These are phyloP conservation scores for Catharus fuscescens DNA, from an alignment of 2,113 vertebrate species.

Conservation along the genomic window DNA sequence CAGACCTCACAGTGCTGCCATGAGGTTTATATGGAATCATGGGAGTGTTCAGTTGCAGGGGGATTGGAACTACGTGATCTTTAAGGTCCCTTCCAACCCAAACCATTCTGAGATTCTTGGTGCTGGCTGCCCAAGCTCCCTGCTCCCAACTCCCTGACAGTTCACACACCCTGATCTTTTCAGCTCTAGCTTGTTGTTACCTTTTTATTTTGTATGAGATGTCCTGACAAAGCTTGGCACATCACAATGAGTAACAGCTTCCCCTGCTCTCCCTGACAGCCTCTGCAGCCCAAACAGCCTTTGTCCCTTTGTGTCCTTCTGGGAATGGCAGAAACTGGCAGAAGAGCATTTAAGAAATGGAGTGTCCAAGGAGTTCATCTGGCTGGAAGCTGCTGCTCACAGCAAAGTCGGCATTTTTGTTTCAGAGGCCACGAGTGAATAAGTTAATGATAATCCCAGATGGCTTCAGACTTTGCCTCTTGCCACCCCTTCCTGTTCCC, in stretches of 20 bases:
- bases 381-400: constrained; percentile 42
- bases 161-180: not conserved
- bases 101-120: not conserved
- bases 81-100: not conserved
- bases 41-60: not conserved
- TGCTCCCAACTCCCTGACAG: not conserved
- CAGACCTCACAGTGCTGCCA: not conserved
- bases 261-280: not conserved
- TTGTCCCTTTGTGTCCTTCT: not conserved
- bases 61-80: not conserved
- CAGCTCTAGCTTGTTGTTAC: not conserved
- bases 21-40: not conserved
- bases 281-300: not conserved
- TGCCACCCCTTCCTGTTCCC: constrained; percentile 53
- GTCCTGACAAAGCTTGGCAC: not conserved
- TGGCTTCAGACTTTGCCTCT: constrained; percentile 44
- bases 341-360: not conserved
- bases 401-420: not conserved
- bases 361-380: not conserved
- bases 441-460: constrained; percentile 68
- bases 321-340: not conserved
- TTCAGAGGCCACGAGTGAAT: constrained; percentile 12
- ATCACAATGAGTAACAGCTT: not conserved
- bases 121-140: not conserved
- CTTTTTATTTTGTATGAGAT: not conserved